These are phyloP conservation scores for Patella caerulea DNA, from an alignment of 2,888 invertebrate species.

Conservation along the genomic window DNA sequence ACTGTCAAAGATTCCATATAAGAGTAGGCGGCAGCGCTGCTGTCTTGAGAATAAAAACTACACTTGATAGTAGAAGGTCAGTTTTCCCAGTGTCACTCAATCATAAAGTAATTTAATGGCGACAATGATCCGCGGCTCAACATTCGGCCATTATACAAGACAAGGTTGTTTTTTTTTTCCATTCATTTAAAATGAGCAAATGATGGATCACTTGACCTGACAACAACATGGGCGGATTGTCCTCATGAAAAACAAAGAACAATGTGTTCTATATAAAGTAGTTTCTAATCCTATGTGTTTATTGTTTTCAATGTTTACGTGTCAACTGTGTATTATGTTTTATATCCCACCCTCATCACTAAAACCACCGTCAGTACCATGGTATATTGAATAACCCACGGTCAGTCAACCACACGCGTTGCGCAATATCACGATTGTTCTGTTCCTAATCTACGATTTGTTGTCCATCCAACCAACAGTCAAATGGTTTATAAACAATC, in stretches of 20 bases:
- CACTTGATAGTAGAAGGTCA: no score
- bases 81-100: no score
- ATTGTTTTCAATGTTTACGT: neutral
- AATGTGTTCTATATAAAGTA: neutral
- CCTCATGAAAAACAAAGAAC: neutral
- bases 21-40: no score
- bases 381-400: no score
- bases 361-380: neutral
- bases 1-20: no score
- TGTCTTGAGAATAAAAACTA: no score
- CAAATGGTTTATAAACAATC: no score
- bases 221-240: slow-evolving; percentile 6
- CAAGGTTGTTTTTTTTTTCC: no score
- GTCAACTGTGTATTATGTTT: neutral
- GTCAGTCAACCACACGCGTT: neutral
- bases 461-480: neutral
- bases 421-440: neutral
- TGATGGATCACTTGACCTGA: neutral
- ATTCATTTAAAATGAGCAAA: neutral
- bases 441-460: neutral
- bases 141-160: no score
- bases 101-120: no score
- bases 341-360: neutral
- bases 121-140: no score
- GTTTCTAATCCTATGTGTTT: neutral